Evolutionary conservation across 2,113 vertebrate species (phyloP), one percentile per base, ranked within the genome.

Genomic region (Rhinopomastus cyanomelas): DNA sequence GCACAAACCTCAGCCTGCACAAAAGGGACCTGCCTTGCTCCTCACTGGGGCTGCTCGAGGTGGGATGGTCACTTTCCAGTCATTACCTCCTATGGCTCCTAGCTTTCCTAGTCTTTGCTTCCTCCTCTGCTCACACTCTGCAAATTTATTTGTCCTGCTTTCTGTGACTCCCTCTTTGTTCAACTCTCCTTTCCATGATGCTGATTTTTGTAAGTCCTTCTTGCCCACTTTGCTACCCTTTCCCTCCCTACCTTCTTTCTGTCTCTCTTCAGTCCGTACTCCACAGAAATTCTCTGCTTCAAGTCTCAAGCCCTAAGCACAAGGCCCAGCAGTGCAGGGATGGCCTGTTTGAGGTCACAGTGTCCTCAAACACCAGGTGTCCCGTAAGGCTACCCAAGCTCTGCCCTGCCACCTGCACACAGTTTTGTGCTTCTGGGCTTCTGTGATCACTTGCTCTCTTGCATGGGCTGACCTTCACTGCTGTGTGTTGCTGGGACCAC

Each of bases 281-380:
- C 56, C 5, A 16, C 8, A 42, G 20, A 48, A 42, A 19, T 36
- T 12, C 12, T 42, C 30, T 71, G 37, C 12, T 51, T 73, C n/a
- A n/a, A 36, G n/a, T n/a, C 5, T 27, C 16, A 18, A 51, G 12
- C 20, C 27, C 16, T 18, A 20, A 65, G 52, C 25, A 49, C 29
- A 61, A 30, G 39, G 56, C 42, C 36, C 17, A 56, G 34, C 13
- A 52, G 5, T 46, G 27, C 36, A 71, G 30, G 36, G 26, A 44
- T 16, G 16, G 8, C 25, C 26, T 65, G 12, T 22, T 60, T 1
- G 4, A n/a, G 32, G 34, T 19, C 53, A 13, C 23, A 12, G 7
- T 53, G 32, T 66, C 66, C 20, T 61, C 1, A 0, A 27, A 25
- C 4, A 5, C 20, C 5, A 1, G 8, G 22, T 15, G 8, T 13